Evolutionary conservation across 2,888 invertebrate genomes (phyloP).

Genomic region (Amiota communis): DNA sequence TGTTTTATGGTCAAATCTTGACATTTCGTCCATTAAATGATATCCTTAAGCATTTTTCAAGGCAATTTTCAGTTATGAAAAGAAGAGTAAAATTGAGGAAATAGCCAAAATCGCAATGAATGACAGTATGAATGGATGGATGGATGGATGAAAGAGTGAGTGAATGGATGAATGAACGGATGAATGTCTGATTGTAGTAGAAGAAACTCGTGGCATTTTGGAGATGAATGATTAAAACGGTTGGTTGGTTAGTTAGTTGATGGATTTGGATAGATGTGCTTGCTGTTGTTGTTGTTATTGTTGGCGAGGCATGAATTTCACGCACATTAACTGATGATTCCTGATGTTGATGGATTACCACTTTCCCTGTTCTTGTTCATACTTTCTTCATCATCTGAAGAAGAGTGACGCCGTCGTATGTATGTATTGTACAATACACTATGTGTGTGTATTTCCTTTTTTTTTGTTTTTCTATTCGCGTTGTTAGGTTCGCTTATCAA

Average conservation of each 20-base stretch:
- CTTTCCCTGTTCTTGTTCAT: too few species aligned
- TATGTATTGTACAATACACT: too few species aligned
- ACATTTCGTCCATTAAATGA: constrained; percentile 20
- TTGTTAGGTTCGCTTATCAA: constrained; percentile 4
- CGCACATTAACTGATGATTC: constrained; percentile 22
- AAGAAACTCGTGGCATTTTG: too few species aligned
- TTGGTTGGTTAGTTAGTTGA: background rate
- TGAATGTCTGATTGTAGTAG: too few species aligned
- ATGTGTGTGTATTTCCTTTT: background rate
- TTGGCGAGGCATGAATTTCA: constrained; percentile 20
- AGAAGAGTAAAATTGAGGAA: background rate
- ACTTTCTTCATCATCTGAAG: background rate
- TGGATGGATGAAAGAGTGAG: background rate
- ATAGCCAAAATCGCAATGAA: constrained; percentile 8
- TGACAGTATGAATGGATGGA: constrained; percentile 8
- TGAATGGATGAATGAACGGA: too few species aligned
- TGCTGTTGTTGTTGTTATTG: background rate
- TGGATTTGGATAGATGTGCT: background rate
- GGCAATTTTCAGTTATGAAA: constrained; percentile 28
- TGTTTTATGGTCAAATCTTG: constrained; percentile 14
- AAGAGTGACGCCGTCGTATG: too few species aligned
- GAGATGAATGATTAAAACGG: constrained; percentile 4
- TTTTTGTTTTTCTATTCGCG: background rate
- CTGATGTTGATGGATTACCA: constrained; percentile 27
- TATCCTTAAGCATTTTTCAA: constrained; percentile 21